Evolutionary conservation across 2,888 invertebrate genomes (phyloP), one percentile per base, ranked within the genome.

Genomic region (Argyra leucocephala): DNA sequence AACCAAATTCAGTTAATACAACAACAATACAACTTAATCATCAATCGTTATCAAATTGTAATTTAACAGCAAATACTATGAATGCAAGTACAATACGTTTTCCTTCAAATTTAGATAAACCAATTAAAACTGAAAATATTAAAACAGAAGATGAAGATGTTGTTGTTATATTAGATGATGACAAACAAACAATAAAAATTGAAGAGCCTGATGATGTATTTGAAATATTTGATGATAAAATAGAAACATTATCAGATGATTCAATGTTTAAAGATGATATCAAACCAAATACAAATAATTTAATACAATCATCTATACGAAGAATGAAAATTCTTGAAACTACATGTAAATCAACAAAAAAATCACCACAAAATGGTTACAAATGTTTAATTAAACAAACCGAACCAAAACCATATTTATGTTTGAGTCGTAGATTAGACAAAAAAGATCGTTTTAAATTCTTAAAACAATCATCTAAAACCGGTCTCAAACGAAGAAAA

Each of bases 361-460:
- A 78, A 68, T 72, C 77, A 18, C 73, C 78, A 59, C 72, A 75
- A 58, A 78, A 78, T 66, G 76, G 80, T 70, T 80, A 80, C 68
- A 80, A 80, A 69, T 78, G 74, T 70, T 74, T 80, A 64, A 80
- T 80, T 59, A 80, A 78, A 67, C 79, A 78, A 70, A 73, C 78
- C 1, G 77, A 79, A 70, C 78, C 79, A 62, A 78, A 76, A 70
- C 74, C 76, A 22, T 79, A 79, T 66, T 70, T 79, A 22, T 80
- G 77, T 66, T 72, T 78, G 5, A 77, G 78, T 22, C 74, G 76
- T 26, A 75, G 73, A 31, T 74, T 75, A 26, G 72, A 72, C 57
- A 73, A 73, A 65, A 73, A 73, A 61, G 74, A 74, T 64, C 75
- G 77, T 7, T 78, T 74, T 63, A 75, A 76, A 57, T 69, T 74